Base-by-base conservation (phyloP, 2,797 vertebrate species). In the Champsocephalus esox region DNA sequence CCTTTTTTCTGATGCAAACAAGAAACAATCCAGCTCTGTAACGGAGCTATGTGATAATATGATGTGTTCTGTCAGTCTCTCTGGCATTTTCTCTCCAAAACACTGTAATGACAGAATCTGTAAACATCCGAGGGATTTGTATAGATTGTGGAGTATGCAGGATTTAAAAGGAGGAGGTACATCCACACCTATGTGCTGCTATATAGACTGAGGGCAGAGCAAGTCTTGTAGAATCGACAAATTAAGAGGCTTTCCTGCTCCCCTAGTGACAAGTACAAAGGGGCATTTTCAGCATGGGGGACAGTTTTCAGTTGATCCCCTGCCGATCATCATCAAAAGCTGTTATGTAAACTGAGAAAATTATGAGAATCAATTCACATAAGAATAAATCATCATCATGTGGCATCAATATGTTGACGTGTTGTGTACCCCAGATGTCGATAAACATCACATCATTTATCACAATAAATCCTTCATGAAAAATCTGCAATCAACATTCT, bases 241-340 rank as follows among this genome's bases (percentile, higher is more conserved):
- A 85, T 73, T 38, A 81, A 85, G 56, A 79, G 57, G 61, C 51
- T 88, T 87, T 87, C 84, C 90, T 92, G 86, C 88, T n/a, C 93
- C 91, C 87, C 92, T 92, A 82, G 86, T 92, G 87, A 83, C 78
- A 72, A 52, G 59, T 19, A 64, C 48, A 75, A 78, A 64, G 55
- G 75, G 88, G 64, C 48, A 85, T 85, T 86, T 92, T 90, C 82
- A 93, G 91, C 83, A 93, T 90, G 89, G 85, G 76, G 89, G 92
- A 94, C 85, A 93, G 93, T 88, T 88, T 82, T 83, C 67, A 38
- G 17, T 65, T 62, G 56, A 64, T 51, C 21, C 17, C 48, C 69
- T 68, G 58, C 73, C 81, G 66, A 14, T 66, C 32, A 21, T 61
- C 56, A 81, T 52, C 62, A 74, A 48, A 4, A 68, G 8, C 43